phyloP scores from a whole-genome alignment of 1,140 invertebrate species.

The Tyrophagus putrescentiae region DNA sequence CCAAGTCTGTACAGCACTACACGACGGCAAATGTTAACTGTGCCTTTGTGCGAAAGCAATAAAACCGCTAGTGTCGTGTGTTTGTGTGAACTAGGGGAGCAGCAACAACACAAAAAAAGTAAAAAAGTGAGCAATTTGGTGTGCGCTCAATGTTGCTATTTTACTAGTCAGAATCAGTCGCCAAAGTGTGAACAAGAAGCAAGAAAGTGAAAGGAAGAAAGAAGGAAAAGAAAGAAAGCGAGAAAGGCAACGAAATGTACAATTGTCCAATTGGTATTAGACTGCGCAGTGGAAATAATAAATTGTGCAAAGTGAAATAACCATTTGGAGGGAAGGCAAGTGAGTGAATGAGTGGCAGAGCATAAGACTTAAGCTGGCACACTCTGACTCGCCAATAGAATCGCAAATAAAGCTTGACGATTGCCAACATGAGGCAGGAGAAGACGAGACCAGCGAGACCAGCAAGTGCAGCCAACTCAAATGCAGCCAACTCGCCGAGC shows the following conservation, averaged over 20 bases:
- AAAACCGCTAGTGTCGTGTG: too few relatives aligned
- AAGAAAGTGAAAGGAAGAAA: neutral
- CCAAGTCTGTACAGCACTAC: too few relatives aligned
- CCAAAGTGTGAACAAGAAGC: neutral
- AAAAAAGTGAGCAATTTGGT: too few relatives aligned
- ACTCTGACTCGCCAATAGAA: conserved; percentile 1
- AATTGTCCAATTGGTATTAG: conserved; percentile 11
- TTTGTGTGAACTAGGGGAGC: too few relatives aligned
- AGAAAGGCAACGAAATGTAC: too few relatives aligned
- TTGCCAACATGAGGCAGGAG: neutral
- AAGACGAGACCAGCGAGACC: neutral
- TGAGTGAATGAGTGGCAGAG: neutral
- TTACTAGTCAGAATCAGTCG: too few relatives aligned
- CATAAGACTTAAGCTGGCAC: neutral
- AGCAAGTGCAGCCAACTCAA: neutral
- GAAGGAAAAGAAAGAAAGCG: too few relatives aligned
- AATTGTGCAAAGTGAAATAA: neutral
- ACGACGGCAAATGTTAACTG: too few relatives aligned
- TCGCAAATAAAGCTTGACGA: conserved; percentile 14
- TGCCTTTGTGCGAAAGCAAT: too few relatives aligned
- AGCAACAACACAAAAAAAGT: too few relatives aligned
- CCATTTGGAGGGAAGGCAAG: neutral
- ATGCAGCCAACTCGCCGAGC: neutral
- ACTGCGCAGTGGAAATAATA: neutral
- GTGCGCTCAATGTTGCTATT: too few relatives aligned